Evolutionary conservation across 2,888 invertebrate genomes (phyloP), one percentile per base, ranked within the genome.

Genomic region (Caradrina kadenii): DNA sequence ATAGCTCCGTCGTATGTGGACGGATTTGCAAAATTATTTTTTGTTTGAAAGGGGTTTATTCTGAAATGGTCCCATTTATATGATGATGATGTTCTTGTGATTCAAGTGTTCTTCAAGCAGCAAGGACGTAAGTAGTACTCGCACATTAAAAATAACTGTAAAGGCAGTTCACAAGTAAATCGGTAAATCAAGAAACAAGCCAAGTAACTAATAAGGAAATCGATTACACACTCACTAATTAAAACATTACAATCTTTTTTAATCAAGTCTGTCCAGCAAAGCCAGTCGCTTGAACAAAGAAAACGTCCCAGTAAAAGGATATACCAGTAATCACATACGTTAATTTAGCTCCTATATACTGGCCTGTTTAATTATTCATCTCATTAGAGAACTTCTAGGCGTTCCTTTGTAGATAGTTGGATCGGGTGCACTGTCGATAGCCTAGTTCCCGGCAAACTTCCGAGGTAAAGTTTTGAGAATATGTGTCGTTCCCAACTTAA

Each of bases 301-400:
- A 75, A 76, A 72, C 42, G 53, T 62, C 69, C 50, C n/a, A 69
- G 42, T 52, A 66, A 76, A 76, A 78, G 60, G 69, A 67, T 69
- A 70, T 60, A 71, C 35, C 56, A 73, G 50, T 54, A 35, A 61
- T 70, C 74, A 84, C 81, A 81, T 64, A 82, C 78, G 81, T 78
- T 81, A 80, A 79, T 81, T 84, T 78, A 80, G 73, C 68, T 69
- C 69, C 64, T 81, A 86, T 88, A 88, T 87, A 88, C 86, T 69
- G 82, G 83, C 83, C 90, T 90, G 91, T 90, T 94, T 93, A 93
- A 94, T 94, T 94, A 94, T 94, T 94, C 93, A 93, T 93, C 94
- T 94, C 93, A 94, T 95, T 94, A 94, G 91, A 90, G 90, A 93
- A 94, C 91, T 94, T 93, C 89, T 87, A 88, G 72, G 89, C 91